These are phyloP conservation scores for Catonia carolina DNA, from an alignment of 2,888 invertebrate genomes.

Conservation along the genomic window DNA sequence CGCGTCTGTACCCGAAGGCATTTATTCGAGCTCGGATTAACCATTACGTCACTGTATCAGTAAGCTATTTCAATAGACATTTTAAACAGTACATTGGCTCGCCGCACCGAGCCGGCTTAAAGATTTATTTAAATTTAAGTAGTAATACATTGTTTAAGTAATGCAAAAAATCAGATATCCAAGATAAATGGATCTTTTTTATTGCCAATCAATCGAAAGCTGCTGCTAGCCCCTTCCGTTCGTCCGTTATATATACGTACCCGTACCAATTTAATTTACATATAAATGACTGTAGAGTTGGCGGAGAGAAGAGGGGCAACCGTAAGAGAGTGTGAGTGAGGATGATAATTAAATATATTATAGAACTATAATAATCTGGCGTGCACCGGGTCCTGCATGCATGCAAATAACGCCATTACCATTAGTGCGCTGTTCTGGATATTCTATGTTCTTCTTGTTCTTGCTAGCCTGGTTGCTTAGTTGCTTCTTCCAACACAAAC, in stretches of 20 bases:
- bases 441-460: no score
- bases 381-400: conserved; percentile 21
- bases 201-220: conserved; percentile 12
- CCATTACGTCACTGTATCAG: no score
- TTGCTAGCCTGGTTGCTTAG: no score
- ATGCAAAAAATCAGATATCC: conserved; percentile 8
- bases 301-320: conserved; percentile 1
- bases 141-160: conserved; percentile 9
- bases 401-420: conserved; percentile 24
- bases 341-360: conserved; percentile 25
- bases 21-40: no score
- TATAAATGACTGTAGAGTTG: conserved; percentile 21
- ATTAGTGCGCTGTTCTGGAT: background rate
- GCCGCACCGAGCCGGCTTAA: conserved; percentile 4
- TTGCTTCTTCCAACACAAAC: no score
- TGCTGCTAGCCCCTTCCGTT: background rate
- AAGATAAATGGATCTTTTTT: conserved; percentile 9
- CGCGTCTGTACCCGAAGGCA: no score
- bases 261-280: conserved; percentile 19
- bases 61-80: no score
- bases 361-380: conserved; percentile 25
- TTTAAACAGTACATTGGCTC: background rate
- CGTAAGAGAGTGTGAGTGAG: conserved; percentile 9
- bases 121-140: conserved; percentile 14
- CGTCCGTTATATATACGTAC: conserved; percentile 8